A percentile compares a stretch with the other conserved stretches of the same genome.
Conservation (phyloP, 2,113 vertebrate genomes). For the human (Homo sapiens) region DNA sequence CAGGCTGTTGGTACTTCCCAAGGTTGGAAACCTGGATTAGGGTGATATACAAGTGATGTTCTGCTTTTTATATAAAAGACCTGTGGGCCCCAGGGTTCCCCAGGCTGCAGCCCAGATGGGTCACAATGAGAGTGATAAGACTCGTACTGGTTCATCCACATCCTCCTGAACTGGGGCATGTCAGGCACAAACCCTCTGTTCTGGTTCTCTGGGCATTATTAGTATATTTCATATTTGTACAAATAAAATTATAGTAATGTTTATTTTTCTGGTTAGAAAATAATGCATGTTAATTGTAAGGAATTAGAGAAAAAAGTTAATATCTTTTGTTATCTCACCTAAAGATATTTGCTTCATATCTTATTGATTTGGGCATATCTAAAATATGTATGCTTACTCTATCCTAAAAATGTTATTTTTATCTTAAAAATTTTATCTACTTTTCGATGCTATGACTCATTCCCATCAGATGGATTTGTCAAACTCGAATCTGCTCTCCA, state of each 20-base stretch:
- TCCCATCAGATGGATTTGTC: background rate
- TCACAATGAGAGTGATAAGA: background rate
- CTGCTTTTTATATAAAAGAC: background rate
- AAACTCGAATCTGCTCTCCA: background rate
- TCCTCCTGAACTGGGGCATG: background rate
- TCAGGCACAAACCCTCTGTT: background rate
- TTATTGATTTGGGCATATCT: background rate
- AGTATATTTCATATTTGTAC: background rate
- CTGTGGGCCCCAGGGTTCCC: background rate
- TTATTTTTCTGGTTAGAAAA: conserved; percentile 37
- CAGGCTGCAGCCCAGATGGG: background rate
- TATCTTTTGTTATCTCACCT: background rate
- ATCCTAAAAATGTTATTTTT: background rate
- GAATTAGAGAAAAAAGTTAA: conserved; percentile 12
- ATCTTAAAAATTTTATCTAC: background rate
- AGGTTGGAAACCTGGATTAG: background rate
- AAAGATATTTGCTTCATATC: background rate
- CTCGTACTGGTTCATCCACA: background rate
- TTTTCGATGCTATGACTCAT: background rate
- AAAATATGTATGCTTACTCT: background rate
- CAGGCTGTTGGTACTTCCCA: conserved; percentile 31
- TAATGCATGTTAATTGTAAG: background rate
- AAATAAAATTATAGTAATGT: background rate
- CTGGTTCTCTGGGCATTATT: background rate
- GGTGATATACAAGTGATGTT: background rate